Evolutionary conservation across 2,888 invertebrate genomes (phyloP).

Genomic region (Orthosia gothica): DNA sequence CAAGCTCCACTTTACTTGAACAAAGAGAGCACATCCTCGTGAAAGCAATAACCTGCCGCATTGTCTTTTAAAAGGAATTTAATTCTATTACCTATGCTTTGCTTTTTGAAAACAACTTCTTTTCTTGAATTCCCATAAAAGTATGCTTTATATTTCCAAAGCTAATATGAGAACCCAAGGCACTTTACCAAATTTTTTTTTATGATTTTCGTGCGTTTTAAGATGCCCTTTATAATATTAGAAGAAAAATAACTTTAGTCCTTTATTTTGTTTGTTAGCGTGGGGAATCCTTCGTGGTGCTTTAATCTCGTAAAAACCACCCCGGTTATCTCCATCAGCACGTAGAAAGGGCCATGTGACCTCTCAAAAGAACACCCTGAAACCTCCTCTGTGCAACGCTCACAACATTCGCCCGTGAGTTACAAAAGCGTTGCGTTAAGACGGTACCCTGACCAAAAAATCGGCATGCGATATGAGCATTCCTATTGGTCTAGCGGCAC

Average conservation of each 20-base stretch:
- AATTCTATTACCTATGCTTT: not conserved
- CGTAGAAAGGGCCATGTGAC: no score
- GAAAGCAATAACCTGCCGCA: conserved; percentile 1
- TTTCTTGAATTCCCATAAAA: not conserved
- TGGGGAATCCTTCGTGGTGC: no score
- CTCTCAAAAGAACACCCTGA: no score
- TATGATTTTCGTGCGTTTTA: not conserved
- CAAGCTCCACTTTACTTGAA: not conserved
- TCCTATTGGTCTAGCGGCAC: no score
- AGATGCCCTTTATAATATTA: not conserved
- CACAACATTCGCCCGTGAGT: no score
- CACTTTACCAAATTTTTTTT: not conserved
- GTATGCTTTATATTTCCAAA: not conserved
- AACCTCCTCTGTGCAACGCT: no score
- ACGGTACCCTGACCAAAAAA: no score
- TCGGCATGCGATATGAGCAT: no score
- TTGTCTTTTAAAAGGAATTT: conserved; percentile 21
- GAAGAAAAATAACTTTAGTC: not conserved
- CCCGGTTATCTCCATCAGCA: no score
- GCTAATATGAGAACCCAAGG: not conserved
- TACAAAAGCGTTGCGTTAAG: no score
- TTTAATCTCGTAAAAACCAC: no score
- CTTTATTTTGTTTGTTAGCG: no score
- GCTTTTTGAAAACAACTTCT: not conserved
- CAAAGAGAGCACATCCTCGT: conserved; percentile 2